Conservation (phyloP, 2,888 invertebrate genomes). For the Aleiodes leptofemur region DNA sequence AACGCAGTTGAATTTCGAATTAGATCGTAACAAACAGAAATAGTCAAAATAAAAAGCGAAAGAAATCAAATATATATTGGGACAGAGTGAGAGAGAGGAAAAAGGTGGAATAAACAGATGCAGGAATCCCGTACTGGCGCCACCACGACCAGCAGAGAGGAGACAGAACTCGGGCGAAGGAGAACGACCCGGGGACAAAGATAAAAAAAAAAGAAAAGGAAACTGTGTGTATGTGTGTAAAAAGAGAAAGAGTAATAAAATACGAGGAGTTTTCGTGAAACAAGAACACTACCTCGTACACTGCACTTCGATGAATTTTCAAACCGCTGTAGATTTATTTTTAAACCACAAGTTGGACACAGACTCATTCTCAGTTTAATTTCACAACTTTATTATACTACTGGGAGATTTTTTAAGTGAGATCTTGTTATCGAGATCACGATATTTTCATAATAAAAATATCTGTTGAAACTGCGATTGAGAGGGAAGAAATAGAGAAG, state of each 20-base stretch:
- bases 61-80: conserved; percentile 18
- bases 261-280: conserved; percentile 35
- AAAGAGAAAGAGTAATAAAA: conserved; percentile 35
- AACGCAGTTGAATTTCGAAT: conserved; percentile 10
- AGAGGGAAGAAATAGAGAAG: neutral
- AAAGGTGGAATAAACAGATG: conserved; percentile 67
- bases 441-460: conserved; percentile 18
- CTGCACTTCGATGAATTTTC: conserved; percentile 45
- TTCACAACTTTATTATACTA: conserved; percentile 14
- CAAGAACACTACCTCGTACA: conserved; percentile 30
- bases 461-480: conserved; percentile 7
- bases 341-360: conserved; percentile 31
- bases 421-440: conserved; percentile 17
- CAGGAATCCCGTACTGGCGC: conserved; percentile 72
- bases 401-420: neutral
- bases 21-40: neutral
- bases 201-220: conserved; percentile 50
- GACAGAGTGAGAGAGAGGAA: conserved; percentile 34
- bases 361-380: conserved; percentile 3
- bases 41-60: neutral
- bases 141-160: conserved; percentile 60
- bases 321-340: conserved; percentile 45
- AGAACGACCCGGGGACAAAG: conserved; percentile 41
- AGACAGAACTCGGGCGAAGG: conserved; percentile 57
- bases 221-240: conserved; percentile 2